These are phyloP conservation scores for Eulemur mongoz DNA, from an alignment of 2,797 vertebrate genomes.

Conservation along the genomic window DNA sequence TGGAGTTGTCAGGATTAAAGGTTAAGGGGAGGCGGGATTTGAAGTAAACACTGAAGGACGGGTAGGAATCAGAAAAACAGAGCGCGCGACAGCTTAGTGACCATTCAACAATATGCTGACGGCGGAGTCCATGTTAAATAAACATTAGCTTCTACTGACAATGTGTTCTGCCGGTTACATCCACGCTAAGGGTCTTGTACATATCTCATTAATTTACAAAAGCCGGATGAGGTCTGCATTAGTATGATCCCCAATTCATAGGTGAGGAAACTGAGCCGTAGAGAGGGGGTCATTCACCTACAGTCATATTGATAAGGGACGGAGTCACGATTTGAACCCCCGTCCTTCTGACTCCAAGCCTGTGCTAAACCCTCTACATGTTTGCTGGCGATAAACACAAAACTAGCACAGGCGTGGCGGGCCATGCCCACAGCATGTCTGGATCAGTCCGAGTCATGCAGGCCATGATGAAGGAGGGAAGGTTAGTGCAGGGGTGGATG, in stretches of 20 bases:
- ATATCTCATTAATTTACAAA: not conserved
- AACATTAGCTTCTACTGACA: not conserved
- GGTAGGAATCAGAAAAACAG: not conserved
- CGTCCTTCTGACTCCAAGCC: not conserved
- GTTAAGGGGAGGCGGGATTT: not conserved
- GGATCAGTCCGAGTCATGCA: not conserved
- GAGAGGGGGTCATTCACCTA: not conserved
- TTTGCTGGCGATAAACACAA: not conserved
- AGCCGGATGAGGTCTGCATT: not conserved
- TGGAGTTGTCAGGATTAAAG: not conserved
- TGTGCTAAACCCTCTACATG: not conserved
- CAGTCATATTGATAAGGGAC: not conserved
- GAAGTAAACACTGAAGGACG: not conserved
- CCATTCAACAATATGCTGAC: not conserved
- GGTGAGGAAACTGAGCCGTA: not conserved
- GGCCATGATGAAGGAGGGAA: too few relatives aligned
- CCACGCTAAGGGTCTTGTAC: accelerated
- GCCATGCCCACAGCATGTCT: accelerated
- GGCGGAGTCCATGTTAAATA: accelerated
- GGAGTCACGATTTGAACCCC: not conserved
- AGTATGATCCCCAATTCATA: not conserved
- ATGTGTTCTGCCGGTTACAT: not conserved
- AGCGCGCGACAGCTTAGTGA: not conserved
- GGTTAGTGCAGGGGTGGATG: not conserved
- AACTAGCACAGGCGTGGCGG: accelerated